A percentile compares a stretch with the other conserved stretches of the same genome.
Evolutionary conservation across 2,113 vertebrate species (phyloP).

Genomic region (Sminthopsis crassicaudata): DNA sequence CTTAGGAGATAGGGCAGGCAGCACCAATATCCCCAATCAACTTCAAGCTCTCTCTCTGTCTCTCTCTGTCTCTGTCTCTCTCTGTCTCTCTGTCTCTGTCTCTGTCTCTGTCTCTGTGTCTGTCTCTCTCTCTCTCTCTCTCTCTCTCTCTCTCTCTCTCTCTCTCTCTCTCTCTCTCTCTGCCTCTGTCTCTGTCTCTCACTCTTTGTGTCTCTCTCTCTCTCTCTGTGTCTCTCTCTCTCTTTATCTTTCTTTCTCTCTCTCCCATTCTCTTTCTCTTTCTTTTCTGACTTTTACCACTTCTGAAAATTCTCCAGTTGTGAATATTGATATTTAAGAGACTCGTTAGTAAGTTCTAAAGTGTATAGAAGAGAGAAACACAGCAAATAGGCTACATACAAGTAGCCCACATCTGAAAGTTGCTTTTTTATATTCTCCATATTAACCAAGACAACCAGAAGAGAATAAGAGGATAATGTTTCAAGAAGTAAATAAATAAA

Average conservation of each 20-base stretch:
- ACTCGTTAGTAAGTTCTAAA: not conserved
- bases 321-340: not conserved
- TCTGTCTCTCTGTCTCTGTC: too few relatives aligned
- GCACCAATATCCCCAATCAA: not conserved
- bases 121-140: too few relatives aligned
- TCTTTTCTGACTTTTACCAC: not conserved
- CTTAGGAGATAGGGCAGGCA: not conserved
- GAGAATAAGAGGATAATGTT: not conserved
- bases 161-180: not conserved
- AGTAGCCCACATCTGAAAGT: not conserved
- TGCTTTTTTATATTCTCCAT: not conserved
- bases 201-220: too few relatives aligned
- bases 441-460: not conserved
- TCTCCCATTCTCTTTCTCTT: too few relatives aligned
- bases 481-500: not conserved
- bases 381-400: not conserved
- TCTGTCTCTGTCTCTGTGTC: too few relatives aligned
- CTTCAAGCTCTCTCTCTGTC: not conserved
- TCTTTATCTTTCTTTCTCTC: too few relatives aligned
- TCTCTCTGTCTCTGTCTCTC: too few relatives aligned
- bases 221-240: too few relatives aligned
- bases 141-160: too few relatives aligned
- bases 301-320: not conserved
- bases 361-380: not conserved
- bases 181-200: too few relatives aligned